A percentile compares a stretch with the other conserved stretches of the same genome.
These are phyloP conservation scores for Tinea trinotella DNA, from an alignment of 2,888 invertebrate genomes.

Conservation along the genomic window DNA sequence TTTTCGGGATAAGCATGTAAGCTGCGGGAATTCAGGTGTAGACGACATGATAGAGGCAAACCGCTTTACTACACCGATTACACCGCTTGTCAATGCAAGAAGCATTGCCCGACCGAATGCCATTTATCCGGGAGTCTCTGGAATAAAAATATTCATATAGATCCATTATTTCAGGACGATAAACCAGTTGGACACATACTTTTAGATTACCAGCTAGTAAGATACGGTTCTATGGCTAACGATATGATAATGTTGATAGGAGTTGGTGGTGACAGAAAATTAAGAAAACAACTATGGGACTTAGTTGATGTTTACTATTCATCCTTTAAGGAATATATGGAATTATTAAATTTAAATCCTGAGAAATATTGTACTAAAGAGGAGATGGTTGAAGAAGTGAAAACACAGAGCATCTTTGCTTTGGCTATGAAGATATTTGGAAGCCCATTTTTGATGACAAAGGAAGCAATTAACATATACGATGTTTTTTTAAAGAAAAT, in stretches of 20 bases:
- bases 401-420: neutral
- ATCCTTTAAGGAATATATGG: neutral
- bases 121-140: no score
- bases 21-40: no score
- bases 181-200: neutral
- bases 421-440: neutral
- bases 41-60: no score
- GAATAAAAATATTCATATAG: no score
- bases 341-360: neutral
- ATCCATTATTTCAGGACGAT: constrained; percentile 14
- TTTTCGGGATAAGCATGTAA: no score
- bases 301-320: constrained; percentile 5
- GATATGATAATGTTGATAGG: neutral
- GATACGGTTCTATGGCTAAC: constrained; percentile 13
- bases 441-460: neutral
- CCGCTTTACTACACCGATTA: no score
- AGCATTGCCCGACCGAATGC: no score
- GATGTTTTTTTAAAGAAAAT: neutral
- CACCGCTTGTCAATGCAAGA: no score
- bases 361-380: constrained; percentile 14
- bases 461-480: neutral
- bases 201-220: constrained; percentile 3
- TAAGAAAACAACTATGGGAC: constrained; percentile 13
- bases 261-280: neutral
- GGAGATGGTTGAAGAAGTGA: constrained; percentile 8